Percentiles rank a stretch among this genome's conserved stretches.
Evolutionary conservation across 2,797 vertebrate genomes (phyloP).

Genomic region (Anabas testudineus): DNA sequence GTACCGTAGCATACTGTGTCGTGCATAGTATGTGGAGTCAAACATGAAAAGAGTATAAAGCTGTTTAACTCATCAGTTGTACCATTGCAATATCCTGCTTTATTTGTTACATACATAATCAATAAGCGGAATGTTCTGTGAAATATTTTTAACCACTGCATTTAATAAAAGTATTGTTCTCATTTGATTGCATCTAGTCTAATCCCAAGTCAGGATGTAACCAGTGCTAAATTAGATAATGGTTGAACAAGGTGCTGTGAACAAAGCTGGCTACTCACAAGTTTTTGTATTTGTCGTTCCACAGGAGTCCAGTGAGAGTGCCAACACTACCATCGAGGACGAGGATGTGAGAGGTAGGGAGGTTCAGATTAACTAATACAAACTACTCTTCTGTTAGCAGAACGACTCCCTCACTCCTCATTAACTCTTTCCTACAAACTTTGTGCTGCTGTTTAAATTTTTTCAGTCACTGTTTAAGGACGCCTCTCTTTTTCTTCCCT

Average conservation of each 20-base stretch:
- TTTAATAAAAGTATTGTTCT: not conserved
- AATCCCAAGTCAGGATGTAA: not conserved
- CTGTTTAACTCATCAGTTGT: not conserved
- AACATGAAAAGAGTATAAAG: not conserved
- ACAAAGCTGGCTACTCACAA: not conserved
- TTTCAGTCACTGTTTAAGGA: not conserved
- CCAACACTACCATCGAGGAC: constrained; percentile 97
- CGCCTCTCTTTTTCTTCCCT: not conserved
- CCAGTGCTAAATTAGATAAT: not conserved
- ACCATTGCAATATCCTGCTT: not conserved
- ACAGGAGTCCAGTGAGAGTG: constrained; percentile 97
- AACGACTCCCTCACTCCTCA: not conserved
- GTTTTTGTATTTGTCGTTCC: constrained; percentile 44
- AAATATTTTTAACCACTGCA: not conserved
- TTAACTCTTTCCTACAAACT: not conserved
- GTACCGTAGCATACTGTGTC: not conserved
- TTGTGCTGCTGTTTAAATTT: not conserved
- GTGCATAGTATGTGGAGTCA: constrained; percentile 8
- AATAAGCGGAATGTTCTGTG: not conserved
- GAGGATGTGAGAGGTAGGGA: constrained; percentile 98
- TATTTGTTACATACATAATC: not conserved
- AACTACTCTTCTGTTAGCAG: constrained; percentile 1
- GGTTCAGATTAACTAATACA: not conserved
- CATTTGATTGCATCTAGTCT: not conserved
- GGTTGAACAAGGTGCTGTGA: not conserved